Base-by-base conservation (phyloP, 2,888 invertebrate species). In the Tubulanus polymorphus region DNA sequence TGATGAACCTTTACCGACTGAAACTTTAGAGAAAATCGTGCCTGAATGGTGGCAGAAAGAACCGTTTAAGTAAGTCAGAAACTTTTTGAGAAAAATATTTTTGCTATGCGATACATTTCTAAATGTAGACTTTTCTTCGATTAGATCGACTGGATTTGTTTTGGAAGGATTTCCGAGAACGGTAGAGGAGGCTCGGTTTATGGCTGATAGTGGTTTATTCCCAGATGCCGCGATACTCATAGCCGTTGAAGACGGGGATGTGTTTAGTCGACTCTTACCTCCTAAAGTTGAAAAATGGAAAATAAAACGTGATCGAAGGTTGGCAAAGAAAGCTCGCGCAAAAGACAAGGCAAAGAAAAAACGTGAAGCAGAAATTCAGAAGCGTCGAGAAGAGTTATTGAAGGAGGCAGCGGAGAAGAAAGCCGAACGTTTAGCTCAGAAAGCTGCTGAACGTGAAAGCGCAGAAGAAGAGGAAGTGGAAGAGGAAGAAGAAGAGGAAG, bases 91-190 rank as follows among this genome's bases (percentile, higher is more conserved):
- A 6, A 50, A 50, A 37, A 15, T 45, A 18, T n/a, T 18, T n/a
- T 45, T 15, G 20, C 46, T n/a, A 20, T n/a, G 46, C 18, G n/a
- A 12, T n/a, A 20, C 12, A 12, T 45, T 10, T 45, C 10, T 15
- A 8, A 27, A 27, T 15, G 15, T 10, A 8, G 15, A 12, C 10
- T 27, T 10, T 15, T 12, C 53, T 25, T 49, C 53, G 46, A 62
- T 10, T 64, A 76, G 75, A 54, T 74, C 72, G 0, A 74, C 74
- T 35, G 79, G 79, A 1, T 78, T 79, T 62, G 64, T 79, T 10
- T 63, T 79, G 55, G 79, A 79, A 56, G 79, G 78, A 20, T 80
- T 76, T 56, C 79, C 79, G 3, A 62, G 74, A 18, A 74, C 71
- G 15, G 60, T 67, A 20, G 78, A 76, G 6, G 79, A 80, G 55